Conservation (phyloP, 2,113 vertebrate species). For the Antechinus flavipes region DNA sequence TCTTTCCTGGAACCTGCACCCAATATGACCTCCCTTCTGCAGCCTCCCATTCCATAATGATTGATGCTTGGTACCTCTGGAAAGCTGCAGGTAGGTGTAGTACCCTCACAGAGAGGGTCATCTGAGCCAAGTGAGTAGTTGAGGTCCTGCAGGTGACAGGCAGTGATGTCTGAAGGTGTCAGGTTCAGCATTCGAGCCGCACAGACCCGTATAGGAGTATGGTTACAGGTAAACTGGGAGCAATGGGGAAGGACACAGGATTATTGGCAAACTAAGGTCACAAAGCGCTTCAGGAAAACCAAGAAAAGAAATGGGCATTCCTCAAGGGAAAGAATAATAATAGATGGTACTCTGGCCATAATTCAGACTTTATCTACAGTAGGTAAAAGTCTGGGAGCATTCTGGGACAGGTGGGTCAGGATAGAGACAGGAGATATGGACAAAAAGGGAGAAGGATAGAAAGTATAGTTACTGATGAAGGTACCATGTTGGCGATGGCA, state of each 20-base stretch:
- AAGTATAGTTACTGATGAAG: neutral
- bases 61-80: slow-evolving; percentile 89
- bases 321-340: neutral
- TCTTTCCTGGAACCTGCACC: neutral
- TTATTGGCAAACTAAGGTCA: neutral
- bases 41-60: neutral
- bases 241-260: neutral
- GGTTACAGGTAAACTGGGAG: slow-evolving; percentile 93
- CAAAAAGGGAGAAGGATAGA: neutral
- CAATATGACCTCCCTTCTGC: neutral
- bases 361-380: neutral
- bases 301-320: fast-evolving
- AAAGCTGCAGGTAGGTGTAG: slow-evolving; percentile 91
- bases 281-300: neutral
- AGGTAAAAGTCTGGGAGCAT: neutral
- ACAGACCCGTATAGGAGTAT: slow-evolving; percentile 88
- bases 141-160: slow-evolving; percentile 91
- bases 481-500: slow-evolving; percentile 94
- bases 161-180: slow-evolving; percentile 87
- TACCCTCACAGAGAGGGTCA: slow-evolving; percentile 86
- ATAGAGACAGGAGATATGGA: neutral
- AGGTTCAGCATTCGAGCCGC: slow-evolving; percentile 89
- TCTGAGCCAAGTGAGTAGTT: slow-evolving; percentile 90
- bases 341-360: neutral
- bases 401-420: neutral